phyloP scores from a whole-genome alignment of 2,888 invertebrate species.

The Mythimna impura region DNA sequence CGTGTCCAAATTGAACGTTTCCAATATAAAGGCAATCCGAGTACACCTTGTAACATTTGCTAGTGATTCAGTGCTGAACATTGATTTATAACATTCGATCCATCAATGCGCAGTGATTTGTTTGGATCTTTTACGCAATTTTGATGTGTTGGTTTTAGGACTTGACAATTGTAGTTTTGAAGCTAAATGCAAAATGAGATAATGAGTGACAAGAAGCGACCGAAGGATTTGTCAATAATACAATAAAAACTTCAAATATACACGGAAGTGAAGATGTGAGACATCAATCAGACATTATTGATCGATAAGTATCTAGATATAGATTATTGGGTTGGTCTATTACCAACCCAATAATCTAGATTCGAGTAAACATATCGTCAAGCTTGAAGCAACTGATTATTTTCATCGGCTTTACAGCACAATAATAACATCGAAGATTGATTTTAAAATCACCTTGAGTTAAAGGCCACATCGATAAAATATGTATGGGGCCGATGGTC shows the following conservation, averaged over 20 bases:
- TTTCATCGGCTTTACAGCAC: conserved; percentile 16
- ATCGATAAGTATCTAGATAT: neutral
- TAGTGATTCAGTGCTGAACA: conserved; percentile 70
- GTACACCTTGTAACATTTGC: conserved; percentile 76
- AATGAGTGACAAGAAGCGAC: neutral
- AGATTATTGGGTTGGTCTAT: too few species aligned
- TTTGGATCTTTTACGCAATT: conserved; percentile 18
- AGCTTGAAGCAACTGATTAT: conserved; percentile 2
- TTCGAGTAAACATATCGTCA: neutral
- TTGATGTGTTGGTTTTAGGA: conserved; percentile 14
- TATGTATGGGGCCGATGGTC: conserved; percentile 60
- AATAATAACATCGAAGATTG: conserved; percentile 58
- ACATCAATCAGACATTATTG: neutral
- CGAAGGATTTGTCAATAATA: neutral
- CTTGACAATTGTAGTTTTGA: neutral
- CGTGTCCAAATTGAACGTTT: conserved; percentile 71
- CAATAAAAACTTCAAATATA: neutral
- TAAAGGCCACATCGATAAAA: conserved; percentile 72
- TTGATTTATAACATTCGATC: conserved; percentile 76
- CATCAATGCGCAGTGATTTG: conserved; percentile 50
- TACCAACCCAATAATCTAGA: neutral
- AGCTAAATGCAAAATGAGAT: neutral
- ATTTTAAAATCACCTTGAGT: conserved; percentile 66
- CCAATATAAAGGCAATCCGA: conserved; percentile 64
- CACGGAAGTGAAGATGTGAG: neutral